phyloP scores from a whole-genome alignment of 2,797 vertebrate species.

The Lacerta bilineata region DNA sequence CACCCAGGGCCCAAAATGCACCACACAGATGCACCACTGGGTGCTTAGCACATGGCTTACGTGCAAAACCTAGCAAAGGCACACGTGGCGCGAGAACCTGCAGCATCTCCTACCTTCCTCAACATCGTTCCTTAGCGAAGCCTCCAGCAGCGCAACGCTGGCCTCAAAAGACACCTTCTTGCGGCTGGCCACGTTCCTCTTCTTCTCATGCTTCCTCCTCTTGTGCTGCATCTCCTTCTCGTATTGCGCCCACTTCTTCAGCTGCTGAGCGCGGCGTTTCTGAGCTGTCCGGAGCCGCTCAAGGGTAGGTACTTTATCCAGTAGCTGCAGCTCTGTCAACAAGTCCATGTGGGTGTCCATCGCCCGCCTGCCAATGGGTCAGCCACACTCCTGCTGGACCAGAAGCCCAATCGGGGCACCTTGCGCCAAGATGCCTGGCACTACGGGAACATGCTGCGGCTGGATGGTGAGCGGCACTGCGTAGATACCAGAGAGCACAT shows the following conservation, averaged over 20 bases:
- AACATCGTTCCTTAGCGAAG: conserved; percentile 92
- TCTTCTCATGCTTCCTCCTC: conserved; percentile 92
- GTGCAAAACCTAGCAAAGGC: conserved; percentile 33
- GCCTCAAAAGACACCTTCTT: conserved; percentile 93
- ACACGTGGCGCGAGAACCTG: background rate
- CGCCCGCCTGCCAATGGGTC: conserved; percentile 34
- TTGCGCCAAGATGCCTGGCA: conserved; percentile 6
- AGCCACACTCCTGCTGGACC: conserved; percentile 33
- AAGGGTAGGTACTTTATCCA: conserved; percentile 95
- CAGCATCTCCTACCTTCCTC: conserved; percentile 89
- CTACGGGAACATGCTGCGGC: conserved; percentile 68
- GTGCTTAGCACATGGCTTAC: background rate
- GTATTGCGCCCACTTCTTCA: conserved; percentile 96
- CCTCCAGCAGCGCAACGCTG: conserved; percentile 93
- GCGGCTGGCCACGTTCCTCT: conserved; percentile 80
- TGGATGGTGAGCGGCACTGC: conserved; percentile 54
- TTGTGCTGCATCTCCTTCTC: conserved; percentile 97
- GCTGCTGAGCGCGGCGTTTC: conserved; percentile 94
- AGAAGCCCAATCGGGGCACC: conserved; percentile 35
- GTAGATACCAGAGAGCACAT: conserved; percentile 37
- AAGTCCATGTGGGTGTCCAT: conserved; percentile 97
- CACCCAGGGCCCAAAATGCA: too few relatives aligned
- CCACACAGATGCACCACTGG: background rate
- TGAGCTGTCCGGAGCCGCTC: conserved; percentile 95
- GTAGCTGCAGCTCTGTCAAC: conserved; percentile 94